A percentile compares a stretch with the other conserved stretches of the same genome.
Conservation (phyloP, 2,797 vertebrate species). For the Ctenochaetus hawaiiensis region DNA sequence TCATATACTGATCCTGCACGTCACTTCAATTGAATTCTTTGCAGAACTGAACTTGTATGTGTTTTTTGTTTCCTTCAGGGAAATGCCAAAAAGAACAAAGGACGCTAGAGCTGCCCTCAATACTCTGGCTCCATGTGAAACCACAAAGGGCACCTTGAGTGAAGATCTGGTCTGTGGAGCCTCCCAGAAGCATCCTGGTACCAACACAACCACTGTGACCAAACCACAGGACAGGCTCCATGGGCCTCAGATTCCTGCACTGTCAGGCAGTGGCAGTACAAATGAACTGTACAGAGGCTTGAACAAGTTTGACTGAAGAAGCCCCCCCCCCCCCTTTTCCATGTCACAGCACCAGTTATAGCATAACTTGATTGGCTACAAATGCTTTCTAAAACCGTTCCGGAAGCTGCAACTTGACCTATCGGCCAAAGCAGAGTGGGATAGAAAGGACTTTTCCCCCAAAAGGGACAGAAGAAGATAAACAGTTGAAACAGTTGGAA, state of each 20-base stretch:
- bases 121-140: constrained; percentile 52
- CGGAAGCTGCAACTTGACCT: constrained; percentile 68
- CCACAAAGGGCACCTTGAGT: constrained; percentile 41
- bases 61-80: constrained; percentile 83
- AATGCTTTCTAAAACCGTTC: constrained; percentile 57
- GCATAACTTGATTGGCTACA: constrained; percentile 46
- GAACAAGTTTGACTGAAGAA: constrained; percentile 58
- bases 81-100: constrained; percentile 97
- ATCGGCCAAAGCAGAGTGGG: constrained; percentile 36
- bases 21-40: neutral
- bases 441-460: constrained; percentile 25
- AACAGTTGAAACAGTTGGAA: constrained; percentile 13
- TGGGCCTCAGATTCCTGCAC: constrained; percentile 45
- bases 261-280: constrained; percentile 43
- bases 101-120: constrained; percentile 85
- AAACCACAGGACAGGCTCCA: constrained; percentile 45
- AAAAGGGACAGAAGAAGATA: constrained; percentile 37
- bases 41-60: neutral
- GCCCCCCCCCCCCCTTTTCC: constrained; percentile 28
- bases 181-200: constrained; percentile 51
- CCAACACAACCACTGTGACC: constrained; percentile 47
- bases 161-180: constrained; percentile 45
- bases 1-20: neutral
- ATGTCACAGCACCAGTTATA: constrained; percentile 58
- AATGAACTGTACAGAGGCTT: constrained; percentile 41